Base-by-base conservation (phyloP, 2,888 invertebrate species). In the Carpatolechia fugitivella region DNA sequence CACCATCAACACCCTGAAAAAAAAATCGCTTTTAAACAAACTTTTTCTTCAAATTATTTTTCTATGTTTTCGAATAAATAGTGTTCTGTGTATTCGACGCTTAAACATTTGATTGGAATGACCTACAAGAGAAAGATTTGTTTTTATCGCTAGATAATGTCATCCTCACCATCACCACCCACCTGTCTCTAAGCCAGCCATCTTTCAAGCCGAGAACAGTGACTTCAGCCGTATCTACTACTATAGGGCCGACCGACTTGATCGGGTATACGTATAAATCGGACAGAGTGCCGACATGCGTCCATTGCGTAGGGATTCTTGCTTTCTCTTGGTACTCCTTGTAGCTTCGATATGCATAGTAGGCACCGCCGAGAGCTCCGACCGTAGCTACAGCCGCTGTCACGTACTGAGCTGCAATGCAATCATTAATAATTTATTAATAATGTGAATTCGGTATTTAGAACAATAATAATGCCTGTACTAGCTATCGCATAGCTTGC, bases 91-190 rank as follows among this genome's bases (percentile, higher is more conserved):
- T n/a, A n/a, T n/a, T n/a, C n/a, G n/a, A n/a, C n/a, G n/a, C n/a
- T n/a, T n/a, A n/a, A n/a, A n/a, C n/a, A n/a, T n/a, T n/a, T n/a
- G n/a, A n/a, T n/a, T n/a, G n/a, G n/a, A n/a, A n/a, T n/a, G n/a
- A n/a, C n/a, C n/a, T n/a, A n/a, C n/a, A n/a, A n/a, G n/a, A n/a
- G n/a, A n/a, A n/a, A n/a, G n/a, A n/a, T n/a, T n/a, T n/a, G n/a
- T n/a, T n/a, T n/a, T n/a, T n/a, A n/a, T n/a, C n/a, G n/a, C n/a
- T n/a, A n/a, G n/a, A n/a, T n/a, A n/a, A n/a, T n/a, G n/a, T n/a
- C n/a, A n/a, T n/a, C n/a, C n/a, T n/a, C 10, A 93, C 84, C 92
- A 93, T 92, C 40, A 93, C 76, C 0, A 90, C 79, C 62, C 93
- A 66, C 79, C 78, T 74, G 64, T 91, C 91, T 46, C 86, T 69